Evolutionary conservation across 2,888 invertebrate species (phyloP), one percentile per base, ranked within the genome.

Genomic region (Sipunculus nudus): DNA sequence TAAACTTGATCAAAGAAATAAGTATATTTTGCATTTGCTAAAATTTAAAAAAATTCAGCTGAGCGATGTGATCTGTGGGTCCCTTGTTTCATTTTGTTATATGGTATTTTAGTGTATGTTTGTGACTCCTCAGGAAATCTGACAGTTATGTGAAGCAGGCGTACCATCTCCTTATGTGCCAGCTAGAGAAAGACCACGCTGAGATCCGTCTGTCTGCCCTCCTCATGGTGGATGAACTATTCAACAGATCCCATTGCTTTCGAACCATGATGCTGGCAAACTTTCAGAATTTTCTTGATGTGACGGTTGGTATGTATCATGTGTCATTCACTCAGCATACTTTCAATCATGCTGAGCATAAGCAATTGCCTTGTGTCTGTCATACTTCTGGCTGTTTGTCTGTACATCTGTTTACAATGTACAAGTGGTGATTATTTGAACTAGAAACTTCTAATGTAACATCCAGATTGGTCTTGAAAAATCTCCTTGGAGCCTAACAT

Each of bases 171-270:
- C 59, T 87, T 41, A 78, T 84, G 73, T 76, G 80, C 23, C 84
- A 86, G 60, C 73, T 88, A 35, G 79, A 83, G 52, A 83, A 85
- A 68, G 81, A 86, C 2, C 88, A 88, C 78, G 79, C 86, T 16
- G 87, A 88, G 81, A 83, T 88, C 48, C 78, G 88, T 13, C 80
- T 81, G 35, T 86, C 86, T 68, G 80, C 86, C 8, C 85, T 87
- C 67, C 85, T 85, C 65, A 81, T 88, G 39, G 83, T 85, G 52
- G 81, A 86, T 72, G 84, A 85, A 66, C 76, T 88, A 13, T 88
- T 88, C 72, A 75, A 69, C 63, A 77, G 86, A 65, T 87, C 87
- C 16, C 86, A 86, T 71, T 71, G 71, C 29, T 87, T 88, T 64
- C 79, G 87, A 58, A 82, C 85, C 55, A 71, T 81, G 2, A 63